phyloP scores from a whole-genome alignment of 2,888 invertebrate genomes.

The Metellina segmentata region DNA sequence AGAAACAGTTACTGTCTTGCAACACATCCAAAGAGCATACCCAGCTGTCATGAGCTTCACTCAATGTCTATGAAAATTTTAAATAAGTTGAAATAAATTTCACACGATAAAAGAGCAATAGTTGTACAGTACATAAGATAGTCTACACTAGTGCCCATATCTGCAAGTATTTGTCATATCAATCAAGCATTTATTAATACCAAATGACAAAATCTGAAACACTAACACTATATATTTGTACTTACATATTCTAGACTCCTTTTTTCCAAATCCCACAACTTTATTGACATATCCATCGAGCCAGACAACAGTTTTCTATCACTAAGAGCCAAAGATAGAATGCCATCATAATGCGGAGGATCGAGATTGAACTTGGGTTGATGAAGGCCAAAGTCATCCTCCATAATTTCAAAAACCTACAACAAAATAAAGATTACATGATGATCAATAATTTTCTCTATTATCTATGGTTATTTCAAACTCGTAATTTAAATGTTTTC shows the following conservation, averaged over 20 bases:
- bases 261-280: constrained; percentile 87
- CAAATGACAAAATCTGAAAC: not conserved
- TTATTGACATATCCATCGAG: constrained; percentile 91
- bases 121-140: not conserved
- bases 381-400: constrained; percentile 82
- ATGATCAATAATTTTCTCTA: too few species aligned
- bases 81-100: not conserved
- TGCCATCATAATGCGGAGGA: constrained; percentile 94
- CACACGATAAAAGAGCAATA: not conserved
- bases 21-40: constrained; percentile 87
- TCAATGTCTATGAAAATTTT: constrained; percentile 83
- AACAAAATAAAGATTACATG: constrained; percentile 28
- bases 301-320: constrained; percentile 89
- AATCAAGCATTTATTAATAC: not conserved
- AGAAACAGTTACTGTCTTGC: constrained; percentile 84
- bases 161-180: not conserved
- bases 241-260: constrained; percentile 78
- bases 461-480: too few species aligned
- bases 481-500: too few species aligned
- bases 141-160: not conserved
- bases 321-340: constrained; percentile 88
- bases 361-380: constrained; percentile 86
- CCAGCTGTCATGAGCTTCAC: constrained; percentile 93
- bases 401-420: constrained; percentile 83
- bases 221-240: not conserved